phyloP scores from a whole-genome alignment of 2,113 vertebrate genomes.

The Thermophis baileyi region DNA sequence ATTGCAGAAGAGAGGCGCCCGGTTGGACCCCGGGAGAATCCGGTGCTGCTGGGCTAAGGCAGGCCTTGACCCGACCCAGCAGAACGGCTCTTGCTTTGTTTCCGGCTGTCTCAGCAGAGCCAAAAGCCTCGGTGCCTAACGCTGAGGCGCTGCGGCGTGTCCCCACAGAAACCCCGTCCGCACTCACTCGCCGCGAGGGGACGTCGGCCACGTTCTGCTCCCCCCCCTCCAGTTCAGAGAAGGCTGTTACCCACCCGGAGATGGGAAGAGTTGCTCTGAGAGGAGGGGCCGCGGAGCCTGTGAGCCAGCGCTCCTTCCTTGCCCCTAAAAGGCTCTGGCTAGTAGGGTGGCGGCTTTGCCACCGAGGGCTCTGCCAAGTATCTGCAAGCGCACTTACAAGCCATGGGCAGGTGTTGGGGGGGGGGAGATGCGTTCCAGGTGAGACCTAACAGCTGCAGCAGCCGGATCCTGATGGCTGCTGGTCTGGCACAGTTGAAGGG shows the following conservation, averaged over 20 bases:
- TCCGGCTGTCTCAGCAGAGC: background rate
- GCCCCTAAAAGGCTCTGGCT: background rate
- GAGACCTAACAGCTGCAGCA: background rate
- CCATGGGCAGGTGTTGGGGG: rapidly evolving
- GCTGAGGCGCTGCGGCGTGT: background rate
- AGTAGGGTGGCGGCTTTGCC: background rate
- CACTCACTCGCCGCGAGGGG: no score
- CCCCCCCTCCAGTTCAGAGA: background rate
- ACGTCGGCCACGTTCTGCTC: background rate
- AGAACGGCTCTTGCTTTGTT: background rate
- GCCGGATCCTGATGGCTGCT: background rate
- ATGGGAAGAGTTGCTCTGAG: background rate
- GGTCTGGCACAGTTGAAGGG: background rate
- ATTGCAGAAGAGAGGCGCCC: background rate
- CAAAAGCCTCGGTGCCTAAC: background rate
- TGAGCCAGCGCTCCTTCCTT: background rate
- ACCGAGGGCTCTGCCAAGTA: background rate
- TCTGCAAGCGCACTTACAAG: rapidly evolving
- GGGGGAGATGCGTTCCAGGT: background rate
- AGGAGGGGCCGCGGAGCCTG: background rate
- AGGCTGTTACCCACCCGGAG: background rate
- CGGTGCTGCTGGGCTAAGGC: background rate
- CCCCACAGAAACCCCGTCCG: no score
- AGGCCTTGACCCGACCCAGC: background rate
- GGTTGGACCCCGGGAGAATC: background rate